Evolutionary conservation across 2,888 invertebrate genomes (phyloP), one percentile per base, ranked within the genome.

Genomic region (Caprella mutica): DNA sequence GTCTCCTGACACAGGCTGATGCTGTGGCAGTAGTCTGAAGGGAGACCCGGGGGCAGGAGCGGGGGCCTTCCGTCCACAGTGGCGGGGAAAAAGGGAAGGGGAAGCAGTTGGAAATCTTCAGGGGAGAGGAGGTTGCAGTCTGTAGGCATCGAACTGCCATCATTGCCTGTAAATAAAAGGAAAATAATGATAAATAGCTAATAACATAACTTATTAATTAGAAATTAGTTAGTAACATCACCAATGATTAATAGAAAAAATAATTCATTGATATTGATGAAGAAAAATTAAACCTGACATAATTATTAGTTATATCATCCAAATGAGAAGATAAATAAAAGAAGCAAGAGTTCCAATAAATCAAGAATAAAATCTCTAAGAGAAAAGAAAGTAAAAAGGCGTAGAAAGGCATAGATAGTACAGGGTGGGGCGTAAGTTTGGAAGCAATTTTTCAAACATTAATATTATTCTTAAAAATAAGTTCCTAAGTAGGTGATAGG

Each of bases 51-150:
- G 17, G 64, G 64, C 14, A 64, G 54, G 17, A 64, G 56, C 17
- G 64, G 64, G 9, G 64, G 64, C n/a, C 64, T 44, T n/a, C 60
- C 60, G 29, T 64, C 64, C 40, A 63, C 56, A 12, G 55, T 59
- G 6, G 60, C 46, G 19, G 64, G 55, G n/a, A 55, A 52, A 48
- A 64, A 64, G 5, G 64, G 64, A 42, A 64, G 55, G 26, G 60
- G 42, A 23, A 60, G 51, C 5, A 64, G 56, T 27, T 58, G 58
- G 48, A 64, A 64, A 40, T 64, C 64, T n/a, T 64, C 64, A 17
- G 58, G 60, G 19, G 51, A 50, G 55, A 60, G 57, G 30, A 64
- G 55, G 17, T 60, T 58, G 39, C 64, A 60, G 2, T 57, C 55
- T 35, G 58, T 58, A 52, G 42, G 46, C 30, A 58, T 24, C 8